Evolutionary conservation across 2,888 invertebrate species (phyloP).

Genomic region (Drosophila mercatorum): DNA sequence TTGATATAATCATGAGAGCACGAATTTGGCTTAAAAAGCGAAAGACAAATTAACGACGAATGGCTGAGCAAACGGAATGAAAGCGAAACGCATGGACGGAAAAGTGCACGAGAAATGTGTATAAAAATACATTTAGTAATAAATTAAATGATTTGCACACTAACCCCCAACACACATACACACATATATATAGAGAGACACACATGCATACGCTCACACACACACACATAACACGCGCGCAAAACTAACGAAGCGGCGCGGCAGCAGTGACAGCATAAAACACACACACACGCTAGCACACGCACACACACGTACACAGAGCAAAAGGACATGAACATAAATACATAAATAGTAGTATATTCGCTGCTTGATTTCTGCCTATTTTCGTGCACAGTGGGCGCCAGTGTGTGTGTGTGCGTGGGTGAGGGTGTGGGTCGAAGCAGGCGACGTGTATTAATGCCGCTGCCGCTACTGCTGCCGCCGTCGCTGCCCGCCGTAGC

Average conservation of each 20-base stretch:
- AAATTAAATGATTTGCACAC: slow-evolving; percentile 80
- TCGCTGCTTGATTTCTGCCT: slow-evolving; percentile 67
- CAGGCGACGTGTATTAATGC: slow-evolving; percentile 73
- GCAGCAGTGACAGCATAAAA: slow-evolving; percentile 60
- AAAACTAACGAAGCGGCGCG: slow-evolving; percentile 77
- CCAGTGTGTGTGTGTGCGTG: slow-evolving; percentile 22
- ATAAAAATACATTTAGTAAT: slow-evolving; percentile 77
- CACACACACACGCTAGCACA: slow-evolving; percentile 17
- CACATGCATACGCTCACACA: slow-evolving; percentile 21
- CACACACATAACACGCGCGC: slow-evolving; percentile 69
- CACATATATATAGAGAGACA: slow-evolving; percentile 7
- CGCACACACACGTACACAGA: slow-evolving; percentile 3
- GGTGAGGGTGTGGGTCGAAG: slow-evolving; percentile 25
- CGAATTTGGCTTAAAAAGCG: slow-evolving; percentile 69
- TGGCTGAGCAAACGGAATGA: slow-evolving; percentile 45
- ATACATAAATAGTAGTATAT: slow-evolving; percentile 68
- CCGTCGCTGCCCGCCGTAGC: slow-evolving; percentile 49
- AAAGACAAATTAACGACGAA: slow-evolving; percentile 72
- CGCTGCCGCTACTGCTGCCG: slow-evolving; percentile 48
- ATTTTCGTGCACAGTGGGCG: slow-evolving; percentile 55
- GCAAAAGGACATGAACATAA: slow-evolving; percentile 62
- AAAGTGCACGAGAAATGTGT: slow-evolving; percentile 66
- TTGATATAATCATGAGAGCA: slow-evolving; percentile 68
- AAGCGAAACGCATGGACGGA: slow-evolving; percentile 41
- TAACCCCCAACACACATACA: slow-evolving; percentile 49